Conservation (phyloP, 2,888 invertebrate genomes). For the Drosophila pseudotakahashii region DNA sequence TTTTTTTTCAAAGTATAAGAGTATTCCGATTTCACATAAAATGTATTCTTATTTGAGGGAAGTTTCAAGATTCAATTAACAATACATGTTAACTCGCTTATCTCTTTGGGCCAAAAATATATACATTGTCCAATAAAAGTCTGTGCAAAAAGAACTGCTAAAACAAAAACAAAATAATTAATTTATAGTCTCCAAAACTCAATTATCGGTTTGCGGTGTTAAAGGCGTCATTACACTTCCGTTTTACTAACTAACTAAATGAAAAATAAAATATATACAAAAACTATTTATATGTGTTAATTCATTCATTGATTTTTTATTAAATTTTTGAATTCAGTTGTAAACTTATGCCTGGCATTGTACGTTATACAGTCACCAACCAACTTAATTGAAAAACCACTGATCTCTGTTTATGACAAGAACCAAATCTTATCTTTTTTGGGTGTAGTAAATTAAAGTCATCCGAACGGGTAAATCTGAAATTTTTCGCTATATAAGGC, state of each 20-base stretch:
- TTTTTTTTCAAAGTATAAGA: too few relatives aligned
- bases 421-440: constrained; percentile 58
- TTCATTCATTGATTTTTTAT: too few relatives aligned
- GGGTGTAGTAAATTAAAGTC: constrained; percentile 57
- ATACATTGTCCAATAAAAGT: not conserved
- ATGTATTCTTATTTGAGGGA: too few relatives aligned
- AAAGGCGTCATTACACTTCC: too few relatives aligned
- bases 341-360: not conserved
- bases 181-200: not conserved
- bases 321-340: too few relatives aligned
- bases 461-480: constrained; percentile 28
- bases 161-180: not conserved
- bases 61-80: not conserved
- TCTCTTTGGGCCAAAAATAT: not conserved
- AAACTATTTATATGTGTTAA: too few relatives aligned
- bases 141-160: too few relatives aligned
- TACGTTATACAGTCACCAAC: not conserved
- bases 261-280: not conserved
- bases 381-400: constrained; percentile 10
- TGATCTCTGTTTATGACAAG: constrained; percentile 28
- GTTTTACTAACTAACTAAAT: too few relatives aligned
- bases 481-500: constrained; percentile 48
- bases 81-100: constrained; percentile 13
- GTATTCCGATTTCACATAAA: too few relatives aligned
- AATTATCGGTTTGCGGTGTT: too few relatives aligned